phyloP scores from a whole-genome alignment of 2,888 invertebrate genomes.

The Drosophila vallismaia region DNA sequence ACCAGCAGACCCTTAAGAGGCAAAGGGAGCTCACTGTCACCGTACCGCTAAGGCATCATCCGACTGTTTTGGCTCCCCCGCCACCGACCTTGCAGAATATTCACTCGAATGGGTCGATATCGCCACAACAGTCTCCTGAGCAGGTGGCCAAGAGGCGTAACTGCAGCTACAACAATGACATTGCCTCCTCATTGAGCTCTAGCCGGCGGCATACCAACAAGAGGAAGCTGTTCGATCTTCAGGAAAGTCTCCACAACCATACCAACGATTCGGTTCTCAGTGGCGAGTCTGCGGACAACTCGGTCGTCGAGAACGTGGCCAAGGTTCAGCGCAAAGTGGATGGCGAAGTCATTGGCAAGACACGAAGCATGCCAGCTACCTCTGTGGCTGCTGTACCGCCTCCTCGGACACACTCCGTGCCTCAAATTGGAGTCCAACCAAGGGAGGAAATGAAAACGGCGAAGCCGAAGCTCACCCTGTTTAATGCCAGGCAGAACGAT shows the following conservation, averaged over 20 bases:
- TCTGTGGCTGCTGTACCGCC: slow-evolving; percentile 48
- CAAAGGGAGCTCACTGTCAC: slow-evolving; percentile 74
- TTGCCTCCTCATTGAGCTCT: slow-evolving; percentile 82
- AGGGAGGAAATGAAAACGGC: background rate
- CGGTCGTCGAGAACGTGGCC: slow-evolving; percentile 45
- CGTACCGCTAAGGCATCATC: slow-evolving; percentile 51
- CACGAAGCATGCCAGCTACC: slow-evolving; percentile 55
- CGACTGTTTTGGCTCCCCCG: slow-evolving; percentile 23
- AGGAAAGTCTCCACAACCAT: slow-evolving; percentile 31
- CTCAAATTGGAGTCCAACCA: slow-evolving; percentile 14
- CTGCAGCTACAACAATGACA: slow-evolving; percentile 82
- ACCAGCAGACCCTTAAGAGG: slow-evolving; percentile 63
- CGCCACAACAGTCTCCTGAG: slow-evolving; percentile 73
- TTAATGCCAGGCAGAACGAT: slow-evolving; percentile 75
- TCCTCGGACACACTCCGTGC: slow-evolving; percentile 43
- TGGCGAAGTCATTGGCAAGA: slow-evolving; percentile 43
- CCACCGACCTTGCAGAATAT: slow-evolving; percentile 33
- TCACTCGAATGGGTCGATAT: slow-evolving; percentile 12
- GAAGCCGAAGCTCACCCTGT: slow-evolving; percentile 81
- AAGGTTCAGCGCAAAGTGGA: slow-evolving; percentile 67
- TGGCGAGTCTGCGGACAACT: slow-evolving; percentile 53
- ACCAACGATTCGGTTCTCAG: slow-evolving; percentile 8
- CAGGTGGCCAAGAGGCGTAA: slow-evolving; percentile 80
- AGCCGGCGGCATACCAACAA: slow-evolving; percentile 75
- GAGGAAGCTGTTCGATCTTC: slow-evolving; percentile 63